These are phyloP conservation scores for Microcaecilia unicolor DNA, from an alignment of 2,797 vertebrate genomes.

Conservation along the genomic window DNA sequence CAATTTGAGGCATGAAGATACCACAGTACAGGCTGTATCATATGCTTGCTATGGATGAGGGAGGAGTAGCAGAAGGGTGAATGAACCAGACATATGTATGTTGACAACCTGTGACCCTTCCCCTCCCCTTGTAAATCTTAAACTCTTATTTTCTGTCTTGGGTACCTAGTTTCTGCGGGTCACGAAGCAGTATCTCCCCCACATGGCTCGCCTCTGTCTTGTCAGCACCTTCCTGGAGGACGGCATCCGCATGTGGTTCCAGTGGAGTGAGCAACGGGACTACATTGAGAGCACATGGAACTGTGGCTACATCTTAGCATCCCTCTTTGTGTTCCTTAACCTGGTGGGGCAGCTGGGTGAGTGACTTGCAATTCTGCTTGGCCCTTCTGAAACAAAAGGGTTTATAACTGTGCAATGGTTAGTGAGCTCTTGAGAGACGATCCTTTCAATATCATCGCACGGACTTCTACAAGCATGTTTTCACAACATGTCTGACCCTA, in stretches of 20 bases:
- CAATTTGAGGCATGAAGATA: background rate
- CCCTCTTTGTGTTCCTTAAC: slow-evolving; percentile 88
- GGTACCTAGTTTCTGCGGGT: slow-evolving; percentile 86
- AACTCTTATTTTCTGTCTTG: background rate
- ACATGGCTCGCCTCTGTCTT: slow-evolving; percentile 86
- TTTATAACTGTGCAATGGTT: too few species aligned
- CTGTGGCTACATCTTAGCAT: slow-evolving; percentile 90
- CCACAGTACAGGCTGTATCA: too few species aligned
- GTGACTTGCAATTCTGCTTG: too few species aligned
- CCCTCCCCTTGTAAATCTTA: background rate
- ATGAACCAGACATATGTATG: too few species aligned
- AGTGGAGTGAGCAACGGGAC: slow-evolving; percentile 94
- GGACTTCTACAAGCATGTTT: too few species aligned
- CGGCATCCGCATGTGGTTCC: slow-evolving; percentile 97
- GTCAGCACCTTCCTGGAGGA: slow-evolving; percentile 98
- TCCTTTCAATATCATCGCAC: too few species aligned
- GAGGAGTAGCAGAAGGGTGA: background rate
- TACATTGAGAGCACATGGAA: slow-evolving; percentile 92
- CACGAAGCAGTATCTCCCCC: slow-evolving; percentile 93
- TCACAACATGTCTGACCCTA: too few species aligned
- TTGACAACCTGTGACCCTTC: too few species aligned
- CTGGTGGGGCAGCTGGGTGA: slow-evolving; percentile 90
- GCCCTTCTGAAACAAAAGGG: too few species aligned
- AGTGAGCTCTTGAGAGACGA: too few species aligned
- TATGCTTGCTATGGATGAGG: too few species aligned